Base-by-base conservation (phyloP, 1,140 invertebrate genomes). In the Apis cerana region DNA sequence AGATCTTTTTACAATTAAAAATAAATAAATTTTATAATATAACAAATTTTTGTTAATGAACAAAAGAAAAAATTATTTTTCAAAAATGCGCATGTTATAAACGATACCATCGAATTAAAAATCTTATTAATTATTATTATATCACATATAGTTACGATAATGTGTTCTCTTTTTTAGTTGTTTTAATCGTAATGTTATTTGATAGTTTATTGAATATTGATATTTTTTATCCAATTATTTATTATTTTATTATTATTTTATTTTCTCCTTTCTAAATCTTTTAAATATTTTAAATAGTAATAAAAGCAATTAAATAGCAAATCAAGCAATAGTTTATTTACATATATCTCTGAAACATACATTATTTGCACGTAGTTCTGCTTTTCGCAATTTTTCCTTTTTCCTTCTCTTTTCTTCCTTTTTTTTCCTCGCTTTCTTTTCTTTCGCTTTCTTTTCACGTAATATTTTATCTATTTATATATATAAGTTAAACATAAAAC, bases 291-390 rank as follows among this genome's bases (percentile, higher is more conserved):
- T 52, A 52, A 76, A 64, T 33, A 67, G 21, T 67, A 43, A 43
- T 43, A 17, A 64, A 58, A 78, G 7, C 4, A 15, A 1, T 54
- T 10, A 69, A 58, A 13, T 17, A 19, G 15, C 4, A 68, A 56
- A 13, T 58, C 13, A 12, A 33, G 21, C 27, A n/a, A 9, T 50
- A 61, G 19, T 75, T 75, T 65, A 81, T 67, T 81, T 67, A 58
- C 71, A 83, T 13, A 10, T 71, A 17, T 70, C 59, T 15, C 43
- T 54, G 27, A 72, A 59, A 80, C 61, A 80, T 19, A 65, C 23
- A n/a, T 43, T 43, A 43, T 72, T 64, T 17, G 23, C 33, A 52
- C 61, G 56, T 74, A 61, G 61, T 2, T 67, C 56, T 13, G 12
- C 8, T 43, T 43, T 79, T 8, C 12, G 12, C 15, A 59, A 19